phyloP scores from a whole-genome alignment of 2,888 invertebrate species.

The Bimastos eiseni region DNA sequence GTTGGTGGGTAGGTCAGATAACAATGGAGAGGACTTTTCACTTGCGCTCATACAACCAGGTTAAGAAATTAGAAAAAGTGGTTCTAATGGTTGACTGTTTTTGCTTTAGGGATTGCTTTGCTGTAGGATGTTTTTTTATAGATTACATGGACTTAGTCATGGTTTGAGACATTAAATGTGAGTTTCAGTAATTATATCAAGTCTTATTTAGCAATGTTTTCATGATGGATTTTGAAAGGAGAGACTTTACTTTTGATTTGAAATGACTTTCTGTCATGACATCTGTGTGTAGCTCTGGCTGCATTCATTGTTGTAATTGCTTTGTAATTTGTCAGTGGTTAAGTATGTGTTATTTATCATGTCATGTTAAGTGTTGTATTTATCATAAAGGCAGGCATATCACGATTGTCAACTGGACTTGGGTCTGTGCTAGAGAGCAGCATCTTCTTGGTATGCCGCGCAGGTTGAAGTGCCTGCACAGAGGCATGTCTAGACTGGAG shows the following conservation, averaged over 20 bases:
- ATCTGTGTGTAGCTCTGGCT: neutral
- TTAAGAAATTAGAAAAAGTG: too few species aligned
- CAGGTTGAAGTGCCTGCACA: neutral
- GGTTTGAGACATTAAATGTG: too few species aligned
- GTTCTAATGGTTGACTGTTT: too few species aligned
- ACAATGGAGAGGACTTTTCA: neutral
- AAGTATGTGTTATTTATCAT: conserved; percentile 1
- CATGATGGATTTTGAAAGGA: neutral
- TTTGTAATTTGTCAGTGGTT: neutral
- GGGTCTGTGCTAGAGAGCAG: neutral
- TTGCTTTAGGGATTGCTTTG: neutral
- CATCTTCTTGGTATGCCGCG: neutral
- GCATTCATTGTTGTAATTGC: neutral
- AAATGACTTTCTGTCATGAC: neutral
- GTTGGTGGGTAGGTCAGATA: neutral
- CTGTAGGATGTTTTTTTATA: neutral
- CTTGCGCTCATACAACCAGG: too few species aligned
- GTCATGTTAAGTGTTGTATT: neutral
- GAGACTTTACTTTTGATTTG: neutral
- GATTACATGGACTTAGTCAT: neutral
- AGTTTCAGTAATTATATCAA: too few species aligned
- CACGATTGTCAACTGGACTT: neutral
- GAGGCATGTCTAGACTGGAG: conserved; percentile 5
- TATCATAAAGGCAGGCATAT: conserved; percentile 1
- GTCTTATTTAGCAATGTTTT: neutral